Evolutionary conservation across 2,888 invertebrate genomes (phyloP), one percentile per base, ranked within the genome.

Genomic region (Clitarchus hookeri): DNA sequence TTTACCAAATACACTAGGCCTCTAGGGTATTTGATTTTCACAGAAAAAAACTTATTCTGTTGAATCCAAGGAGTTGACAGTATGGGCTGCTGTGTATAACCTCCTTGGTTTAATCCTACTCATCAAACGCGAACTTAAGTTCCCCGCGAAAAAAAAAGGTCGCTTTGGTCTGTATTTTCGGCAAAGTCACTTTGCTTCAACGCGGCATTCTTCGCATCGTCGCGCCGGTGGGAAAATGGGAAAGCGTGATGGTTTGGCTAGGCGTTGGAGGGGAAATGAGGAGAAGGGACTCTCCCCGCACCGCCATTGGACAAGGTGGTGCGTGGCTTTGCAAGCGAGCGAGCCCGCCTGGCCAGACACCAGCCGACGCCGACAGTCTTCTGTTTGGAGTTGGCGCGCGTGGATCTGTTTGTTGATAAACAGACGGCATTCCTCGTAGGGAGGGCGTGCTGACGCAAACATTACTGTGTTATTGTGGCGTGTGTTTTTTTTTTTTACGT

Each of bases 381-480:
- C 19, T 65, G 65, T 65, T 65, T 65, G n/a, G 65, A 65, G 65
- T 65, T 65, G 65, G 65, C 65, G 65, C 65, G 65, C 65, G 65
- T n/a, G 65, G 19, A 65, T 16, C 23, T 19, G 65, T 23, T 65
- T 65, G 65, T 65, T 65, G 19, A 65, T 23, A 65, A 12, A 65
- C 65, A 65, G 23, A n/a, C 65, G 65, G 65, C 65, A 23, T 23
- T 16, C 8, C n/a, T 16, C 16, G 11, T 65, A 16, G 19, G 19
- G 8, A 6, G 65, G n/a, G 65, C n/a, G 65, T 23, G 65, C n/a
- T 65, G 65, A 65, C 65, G 65, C 6, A 9, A 16, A 36, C 36
- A 36, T 36, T 23, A n/a, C 16, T 65, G n/a, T 65, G 65, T 48
- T 48, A 6, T 65, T 23, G 65, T 65, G 23, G 19, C 65, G 65